Conservation (phyloP, 2,113 vertebrate genomes). For the Lipophrys pholis region DNA sequence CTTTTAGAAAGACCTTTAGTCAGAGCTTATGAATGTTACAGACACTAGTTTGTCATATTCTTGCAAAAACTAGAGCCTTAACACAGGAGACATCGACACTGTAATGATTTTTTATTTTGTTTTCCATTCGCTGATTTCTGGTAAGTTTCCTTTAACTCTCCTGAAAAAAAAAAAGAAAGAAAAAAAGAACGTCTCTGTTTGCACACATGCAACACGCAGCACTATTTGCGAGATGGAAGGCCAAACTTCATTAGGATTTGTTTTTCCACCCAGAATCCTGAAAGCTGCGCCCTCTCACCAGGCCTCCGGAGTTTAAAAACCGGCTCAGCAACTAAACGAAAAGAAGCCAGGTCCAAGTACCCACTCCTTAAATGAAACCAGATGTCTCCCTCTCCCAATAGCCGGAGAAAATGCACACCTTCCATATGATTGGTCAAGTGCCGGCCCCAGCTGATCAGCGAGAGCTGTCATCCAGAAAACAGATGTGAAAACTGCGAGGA, state of each 20-base stretch:
- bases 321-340: constrained; percentile 65
- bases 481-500: constrained; percentile 64
- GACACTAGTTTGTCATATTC: background rate
- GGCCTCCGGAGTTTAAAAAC: constrained; percentile 64
- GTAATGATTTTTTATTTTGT: background rate
- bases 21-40: background rate
- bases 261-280: constrained; percentile 72
- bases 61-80: constrained; percentile 6
- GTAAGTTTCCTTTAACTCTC: constrained; percentile 3
- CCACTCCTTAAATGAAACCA: constrained; percentile 73
- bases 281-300: constrained; percentile 32
- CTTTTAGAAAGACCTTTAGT: too few relatives aligned
- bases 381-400: constrained; percentile 75
- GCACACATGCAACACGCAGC: constrained; percentile 29
- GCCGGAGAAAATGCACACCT: constrained; percentile 63
- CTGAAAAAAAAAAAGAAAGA: too few relatives aligned
- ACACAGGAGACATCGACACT: background rate
- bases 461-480: constrained; percentile 74
- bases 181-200: constrained; percentile 31
- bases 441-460: constrained; percentile 71
- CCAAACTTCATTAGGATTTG: constrained; percentile 66
- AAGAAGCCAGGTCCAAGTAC: constrained; percentile 59
- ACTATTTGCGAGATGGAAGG: constrained; percentile 39
- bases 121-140: constrained; percentile 23
- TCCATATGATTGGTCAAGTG: constrained; percentile 47